These are phyloP conservation scores for Alloplasta piceator DNA, from an alignment of 2,888 invertebrate genomes.

Conservation along the genomic window DNA sequence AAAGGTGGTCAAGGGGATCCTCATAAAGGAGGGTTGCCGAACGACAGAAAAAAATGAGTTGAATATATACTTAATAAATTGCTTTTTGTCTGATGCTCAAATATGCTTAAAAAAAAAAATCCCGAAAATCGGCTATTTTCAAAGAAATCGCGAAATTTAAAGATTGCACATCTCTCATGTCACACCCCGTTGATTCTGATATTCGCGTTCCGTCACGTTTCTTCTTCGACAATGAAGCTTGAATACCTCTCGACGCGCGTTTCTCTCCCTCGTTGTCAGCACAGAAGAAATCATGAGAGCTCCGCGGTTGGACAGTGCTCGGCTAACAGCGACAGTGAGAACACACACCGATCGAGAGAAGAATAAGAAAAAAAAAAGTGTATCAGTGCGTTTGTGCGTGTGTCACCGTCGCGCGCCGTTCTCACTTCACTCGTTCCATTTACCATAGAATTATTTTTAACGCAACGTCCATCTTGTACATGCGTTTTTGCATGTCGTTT, in stretches of 20 bases:
- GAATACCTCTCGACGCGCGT: not conserved
- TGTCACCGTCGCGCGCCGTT: not conserved
- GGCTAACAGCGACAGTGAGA: conserved; percentile 42
- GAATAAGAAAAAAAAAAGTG: conserved; percentile 12
- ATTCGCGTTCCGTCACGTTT: conserved; percentile 13
- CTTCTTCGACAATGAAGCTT: conserved; percentile 9
- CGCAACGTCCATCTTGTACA: conserved; percentile 11
- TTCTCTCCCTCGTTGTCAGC: conserved; percentile 10
- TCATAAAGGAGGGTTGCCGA: no score
- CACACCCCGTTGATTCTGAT: not conserved
- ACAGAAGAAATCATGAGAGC: conserved; percentile 1
- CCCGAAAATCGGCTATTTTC: not conserved
- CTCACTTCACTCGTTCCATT: conserved; percentile 32
- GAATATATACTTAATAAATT: no score
- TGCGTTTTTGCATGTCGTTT: no score
- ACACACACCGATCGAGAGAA: conserved; percentile 34
- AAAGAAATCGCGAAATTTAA: not conserved
- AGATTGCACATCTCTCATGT: not conserved
- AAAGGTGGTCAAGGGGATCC: no score
- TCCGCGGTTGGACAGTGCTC: conserved; percentile 40
- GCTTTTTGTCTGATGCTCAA: no score
- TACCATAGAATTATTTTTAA: conserved; percentile 36
- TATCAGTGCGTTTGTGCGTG: not conserved
- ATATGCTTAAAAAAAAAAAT: no score
- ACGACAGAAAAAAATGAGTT: no score